A percentile compares a stretch with the other conserved stretches of the same genome.
phyloP scores from a whole-genome alignment of 1,140 invertebrate genomes.

The Macrotrachela quadricornifera region DNA sequence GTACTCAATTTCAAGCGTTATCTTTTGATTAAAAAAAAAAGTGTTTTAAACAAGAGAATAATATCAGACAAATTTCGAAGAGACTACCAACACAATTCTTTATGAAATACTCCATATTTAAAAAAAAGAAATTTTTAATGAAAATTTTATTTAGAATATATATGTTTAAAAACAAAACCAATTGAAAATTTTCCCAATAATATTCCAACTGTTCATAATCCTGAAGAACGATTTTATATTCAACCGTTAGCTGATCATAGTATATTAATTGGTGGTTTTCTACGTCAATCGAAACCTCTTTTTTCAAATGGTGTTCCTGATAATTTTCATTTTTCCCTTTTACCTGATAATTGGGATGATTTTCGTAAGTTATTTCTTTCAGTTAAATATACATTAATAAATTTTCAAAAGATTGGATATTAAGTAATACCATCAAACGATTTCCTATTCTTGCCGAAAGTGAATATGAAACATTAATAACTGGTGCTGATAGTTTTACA shows the following conservation, averaged over 20 bases:
- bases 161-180: background rate
- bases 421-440: constrained; percentile 60
- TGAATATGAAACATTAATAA: constrained; percentile 51
- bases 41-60: too few relatives aligned
- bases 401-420: constrained; percentile 29
- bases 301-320: constrained; percentile 46
- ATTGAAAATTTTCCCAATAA: background rate
- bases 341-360: constrained; percentile 60
- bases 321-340: constrained; percentile 28
- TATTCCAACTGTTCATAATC: constrained; percentile 54
- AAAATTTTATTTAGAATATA: background rate
- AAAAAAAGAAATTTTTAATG: too few relatives aligned
- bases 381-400: too few relatives aligned
- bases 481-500: constrained; percentile 76
- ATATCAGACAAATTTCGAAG: too few relatives aligned
- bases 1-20: too few relatives aligned
- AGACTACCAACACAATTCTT: too few relatives aligned
- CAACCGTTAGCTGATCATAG: constrained; percentile 46
- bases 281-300: constrained; percentile 56
- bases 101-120: too few relatives aligned
- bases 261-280: constrained; percentile 58
- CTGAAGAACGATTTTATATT: constrained; percentile 66
- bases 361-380: constrained; percentile 51
- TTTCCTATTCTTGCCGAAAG: constrained; percentile 49
- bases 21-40: too few relatives aligned